phyloP scores from a whole-genome alignment of 2,113 vertebrate species.

The Syrmaticus mikado region DNA sequence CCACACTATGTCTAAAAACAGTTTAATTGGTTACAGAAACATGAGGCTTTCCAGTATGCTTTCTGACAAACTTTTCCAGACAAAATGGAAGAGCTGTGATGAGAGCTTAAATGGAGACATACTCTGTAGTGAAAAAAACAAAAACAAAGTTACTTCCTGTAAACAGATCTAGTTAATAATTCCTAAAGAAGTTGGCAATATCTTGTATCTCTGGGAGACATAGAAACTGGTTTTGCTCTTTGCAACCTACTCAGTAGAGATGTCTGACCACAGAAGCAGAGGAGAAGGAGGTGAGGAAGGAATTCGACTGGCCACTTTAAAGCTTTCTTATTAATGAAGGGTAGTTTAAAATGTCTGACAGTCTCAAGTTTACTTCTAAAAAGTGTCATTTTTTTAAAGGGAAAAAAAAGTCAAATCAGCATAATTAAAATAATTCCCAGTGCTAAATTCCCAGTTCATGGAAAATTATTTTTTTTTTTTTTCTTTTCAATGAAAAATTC shows the following conservation, averaged over 20 bases:
- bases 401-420: background rate
- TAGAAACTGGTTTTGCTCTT: slow-evolving; percentile 10
- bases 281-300: slow-evolving; percentile 62
- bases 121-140: background rate
- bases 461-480: background rate
- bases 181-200: slow-evolving; percentile 15
- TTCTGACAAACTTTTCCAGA: slow-evolving; percentile 34
- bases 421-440: background rate
- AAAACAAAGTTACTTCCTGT: background rate
- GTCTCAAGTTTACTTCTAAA: background rate
- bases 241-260: slow-evolving; percentile 8
- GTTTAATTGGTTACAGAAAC: slow-evolving; percentile 14
- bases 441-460: too few species aligned
- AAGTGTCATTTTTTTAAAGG: background rate
- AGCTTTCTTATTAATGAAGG: slow-evolving; percentile 11
- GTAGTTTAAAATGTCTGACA: background rate
- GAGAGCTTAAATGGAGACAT: slow-evolving; percentile 1
- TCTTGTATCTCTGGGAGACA: slow-evolving; percentile 30
- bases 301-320: slow-evolving; percentile 16
- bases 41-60: slow-evolving; percentile 1
- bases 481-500: background rate
- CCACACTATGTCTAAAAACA: background rate
- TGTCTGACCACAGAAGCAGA: slow-evolving; percentile 21
- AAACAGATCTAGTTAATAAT: slow-evolving; percentile 6
- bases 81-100: slow-evolving; percentile 41